These are phyloP conservation scores for Acanthaster planci DNA, from an alignment of 35 echinoderm and acorn worm genomes.

Conservation along the genomic window DNA sequence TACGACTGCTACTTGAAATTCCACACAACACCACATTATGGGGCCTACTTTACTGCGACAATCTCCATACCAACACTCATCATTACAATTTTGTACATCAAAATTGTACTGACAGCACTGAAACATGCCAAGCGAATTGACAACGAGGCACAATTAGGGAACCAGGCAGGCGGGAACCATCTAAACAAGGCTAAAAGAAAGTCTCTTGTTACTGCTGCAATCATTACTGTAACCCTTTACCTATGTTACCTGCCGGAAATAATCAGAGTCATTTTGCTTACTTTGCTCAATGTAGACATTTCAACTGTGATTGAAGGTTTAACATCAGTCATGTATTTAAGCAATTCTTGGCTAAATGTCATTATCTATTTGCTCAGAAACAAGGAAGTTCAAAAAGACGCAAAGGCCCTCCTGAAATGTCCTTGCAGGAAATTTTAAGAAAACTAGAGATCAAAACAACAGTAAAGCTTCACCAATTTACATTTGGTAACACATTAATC, in stretches of 20 bases:
- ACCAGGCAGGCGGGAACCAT: neutral
- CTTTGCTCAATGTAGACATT: neutral
- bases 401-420: too few species aligned
- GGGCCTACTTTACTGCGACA: neutral
- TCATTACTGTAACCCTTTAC: neutral
- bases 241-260: neutral
- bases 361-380: neutral
- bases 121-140: neutral
- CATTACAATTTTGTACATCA: neutral
- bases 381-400: slow-evolving; percentile 5
- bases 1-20: too few species aligned
- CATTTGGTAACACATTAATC: too few species aligned
- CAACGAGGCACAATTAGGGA: neutral
- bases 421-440: too few species aligned
- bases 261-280: neutral
- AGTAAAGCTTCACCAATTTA: too few species aligned
- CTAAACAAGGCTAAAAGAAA: neutral
- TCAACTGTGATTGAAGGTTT: neutral
- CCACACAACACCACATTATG: neutral
- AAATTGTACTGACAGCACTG: neutral
- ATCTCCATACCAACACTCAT: neutral
- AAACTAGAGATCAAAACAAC: too few species aligned
- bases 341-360: slow-evolving; percentile 3
- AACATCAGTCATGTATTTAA: neutral
- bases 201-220: neutral